Evolutionary conservation across 1,140 invertebrate species (phyloP), one percentile per base, ranked within the genome.

Genomic region (Hirudo medicinalis): DNA sequence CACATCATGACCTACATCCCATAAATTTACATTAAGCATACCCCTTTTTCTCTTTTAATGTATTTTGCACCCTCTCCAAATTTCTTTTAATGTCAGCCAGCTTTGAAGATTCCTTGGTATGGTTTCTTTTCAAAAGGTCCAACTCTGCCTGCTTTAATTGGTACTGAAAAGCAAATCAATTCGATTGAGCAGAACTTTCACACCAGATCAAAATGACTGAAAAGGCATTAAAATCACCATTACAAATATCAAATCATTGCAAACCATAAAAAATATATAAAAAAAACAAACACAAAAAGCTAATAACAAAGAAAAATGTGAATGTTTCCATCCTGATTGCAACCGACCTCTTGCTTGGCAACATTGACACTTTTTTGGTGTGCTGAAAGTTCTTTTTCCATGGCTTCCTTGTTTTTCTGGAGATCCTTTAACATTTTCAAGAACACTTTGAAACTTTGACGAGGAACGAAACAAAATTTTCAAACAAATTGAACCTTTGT

Each of bases 61-160:
- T 76, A 1, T 54, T 72, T 55, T 72, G 75, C 11, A 77, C 76
- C 67, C 77, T 78, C n/a, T 78, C 76, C 32, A 82, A 76, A 69
- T 82, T 82, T 22, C 76, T 76, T 69, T 85, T 81, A 22, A 90
- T 78, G 9, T 86, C 83, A 73, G 88, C 84, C 11, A 91, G 83
- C 77, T 90, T 92, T 11, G 85, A 84, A 70, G 86, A 86, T 78
- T 93, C 91, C 0, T 84, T 87, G 55, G 87, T 83, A 78, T 94
- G 90, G 49, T 85, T 88, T 66, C 88, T 90, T 36, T 88, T 83
- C 72, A 89, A 91, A 27, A 94, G 84, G 78, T 93, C 88, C 6
- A 94, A 80, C 78, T 94, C 88, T 0, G 88, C 89, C 77, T 93
- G 87, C 0, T 89, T 87, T 22, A 95, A 80, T 75, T 89, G 87